These are phyloP conservation scores for Xanthia togata DNA, from an alignment of 2,888 invertebrate species.

Conservation along the genomic window DNA sequence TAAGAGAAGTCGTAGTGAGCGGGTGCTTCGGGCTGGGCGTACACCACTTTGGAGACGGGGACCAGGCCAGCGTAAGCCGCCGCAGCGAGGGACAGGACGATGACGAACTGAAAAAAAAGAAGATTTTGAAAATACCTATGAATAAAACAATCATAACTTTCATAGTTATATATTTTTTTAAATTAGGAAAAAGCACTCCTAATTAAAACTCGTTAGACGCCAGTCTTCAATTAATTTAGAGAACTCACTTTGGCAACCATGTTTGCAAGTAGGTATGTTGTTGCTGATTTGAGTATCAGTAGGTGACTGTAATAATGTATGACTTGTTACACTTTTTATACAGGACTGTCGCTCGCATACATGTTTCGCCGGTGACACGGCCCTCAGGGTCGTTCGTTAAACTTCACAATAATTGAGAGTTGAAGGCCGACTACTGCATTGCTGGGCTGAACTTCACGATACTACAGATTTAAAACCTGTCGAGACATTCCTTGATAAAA, in stretches of 20 bases:
- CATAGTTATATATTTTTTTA: no score
- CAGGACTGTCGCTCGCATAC: conserved; percentile 53
- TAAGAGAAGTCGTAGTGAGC: conserved; percentile 70
- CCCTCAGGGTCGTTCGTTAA: conserved; percentile 29
- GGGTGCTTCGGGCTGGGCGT: conserved; percentile 81
- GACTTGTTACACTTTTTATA: conserved; percentile 81
- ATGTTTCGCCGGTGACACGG: conserved; percentile 39
- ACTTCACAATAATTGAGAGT: conserved; percentile 54
- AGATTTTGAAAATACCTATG: neutral
- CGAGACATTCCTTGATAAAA: conserved; percentile 30
- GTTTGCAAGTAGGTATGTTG: conserved; percentile 62
- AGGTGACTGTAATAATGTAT: conserved; percentile 75
- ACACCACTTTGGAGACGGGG: conserved; percentile 78
- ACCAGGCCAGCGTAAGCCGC: conserved; percentile 72
- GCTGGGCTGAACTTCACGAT: conserved; percentile 14
- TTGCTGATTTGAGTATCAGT: conserved; percentile 75
- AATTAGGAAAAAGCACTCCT: neutral
- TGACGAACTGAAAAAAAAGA: conserved; percentile 74
- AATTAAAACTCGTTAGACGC: neutral
- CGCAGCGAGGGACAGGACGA: conserved; percentile 78
- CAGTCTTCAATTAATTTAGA: neutral
- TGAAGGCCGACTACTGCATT: conserved; percentile 54
- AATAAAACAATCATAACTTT: neutral
- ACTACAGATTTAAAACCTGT: conserved; percentile 28
- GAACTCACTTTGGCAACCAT: conserved; percentile 84